Percentiles rank a stretch among this genome's conserved stretches.
Conservation (phyloP, 2,797 vertebrate species). For the Syngnathus rostellatus region DNA sequence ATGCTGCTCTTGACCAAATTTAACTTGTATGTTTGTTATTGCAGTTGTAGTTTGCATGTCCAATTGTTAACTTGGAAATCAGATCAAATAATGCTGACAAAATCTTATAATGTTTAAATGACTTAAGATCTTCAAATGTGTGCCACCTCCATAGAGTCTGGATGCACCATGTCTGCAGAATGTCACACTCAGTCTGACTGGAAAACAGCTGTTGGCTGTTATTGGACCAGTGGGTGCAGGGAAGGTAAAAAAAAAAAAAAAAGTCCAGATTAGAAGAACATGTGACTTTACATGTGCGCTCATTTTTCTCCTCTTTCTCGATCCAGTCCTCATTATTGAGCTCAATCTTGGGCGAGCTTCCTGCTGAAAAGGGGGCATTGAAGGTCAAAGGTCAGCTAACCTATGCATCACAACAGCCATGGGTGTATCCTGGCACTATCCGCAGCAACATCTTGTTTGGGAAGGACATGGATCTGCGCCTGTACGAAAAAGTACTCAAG, state of each 20-base stretch:
- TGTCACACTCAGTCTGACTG: constrained; percentile 72
- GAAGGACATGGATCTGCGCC: constrained; percentile 76
- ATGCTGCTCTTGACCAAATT: too few relatives aligned
- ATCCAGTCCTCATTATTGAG: constrained; percentile 85
- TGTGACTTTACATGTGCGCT: background rate
- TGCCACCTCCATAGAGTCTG: constrained; percentile 48
- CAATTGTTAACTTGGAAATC: background rate
- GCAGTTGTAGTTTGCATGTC: background rate
- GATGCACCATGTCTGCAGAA: constrained; percentile 80
- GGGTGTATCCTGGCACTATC: constrained; percentile 91
- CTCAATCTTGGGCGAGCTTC: constrained; percentile 81
- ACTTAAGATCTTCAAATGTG: background rate
- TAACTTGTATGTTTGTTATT: background rate
- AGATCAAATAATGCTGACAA: background rate
- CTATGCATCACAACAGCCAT: constrained; percentile 90
- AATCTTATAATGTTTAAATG: background rate
- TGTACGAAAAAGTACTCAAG: constrained; percentile 79
- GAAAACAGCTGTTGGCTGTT: constrained; percentile 78
- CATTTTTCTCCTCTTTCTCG: background rate
- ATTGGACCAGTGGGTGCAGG: constrained; percentile 93
- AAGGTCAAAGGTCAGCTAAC: constrained; percentile 77
- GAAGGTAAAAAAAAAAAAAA: constrained; percentile 51
- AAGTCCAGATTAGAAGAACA: background rate
- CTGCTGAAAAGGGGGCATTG: constrained; percentile 71
- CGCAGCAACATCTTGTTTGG: constrained; percentile 94